A percentile compares a stretch with the other conserved stretches of the same genome.
Evolutionary conservation across 2,797 vertebrate species (phyloP).

Genomic region (Huso huso): DNA sequence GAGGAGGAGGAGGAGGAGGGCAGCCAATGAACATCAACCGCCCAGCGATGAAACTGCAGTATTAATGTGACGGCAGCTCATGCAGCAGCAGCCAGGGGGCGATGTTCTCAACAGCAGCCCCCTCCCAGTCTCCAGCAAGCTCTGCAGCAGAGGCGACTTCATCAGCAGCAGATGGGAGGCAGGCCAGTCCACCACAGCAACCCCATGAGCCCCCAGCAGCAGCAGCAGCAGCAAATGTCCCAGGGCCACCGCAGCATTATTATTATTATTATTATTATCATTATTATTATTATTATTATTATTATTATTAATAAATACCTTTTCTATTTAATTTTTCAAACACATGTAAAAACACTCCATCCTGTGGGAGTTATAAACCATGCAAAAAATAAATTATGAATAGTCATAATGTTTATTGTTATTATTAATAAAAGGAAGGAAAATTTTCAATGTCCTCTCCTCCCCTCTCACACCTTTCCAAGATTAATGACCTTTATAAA

Average conservation of each 20-base stretch:
- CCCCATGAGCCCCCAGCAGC: conserved; percentile 87
- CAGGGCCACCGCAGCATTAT: conserved; percentile 76
- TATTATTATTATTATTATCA: conserved; percentile 51
- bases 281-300: too few relatives aligned
- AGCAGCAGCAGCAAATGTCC: conserved; percentile 59
- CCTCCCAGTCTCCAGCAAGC: too few relatives aligned
- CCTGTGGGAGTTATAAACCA: conserved; percentile 69
- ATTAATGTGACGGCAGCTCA: conserved; percentile 72
- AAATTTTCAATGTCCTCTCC: neutral
- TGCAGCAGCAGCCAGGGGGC: conserved; percentile 54
- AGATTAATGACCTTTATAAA: conserved; percentile 12
- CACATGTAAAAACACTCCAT: conserved; percentile 68
- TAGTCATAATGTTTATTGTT: conserved; percentile 35
- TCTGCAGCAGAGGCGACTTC: conserved; percentile 74
- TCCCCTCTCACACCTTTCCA: too few relatives aligned
- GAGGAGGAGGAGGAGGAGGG: neutral
- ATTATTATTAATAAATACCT: too few relatives aligned
- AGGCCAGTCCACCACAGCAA: conserved; percentile 77
- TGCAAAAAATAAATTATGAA: conserved; percentile 48
- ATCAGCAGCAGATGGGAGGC: conserved; percentile 77
- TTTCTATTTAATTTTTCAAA: conserved; percentile 87
- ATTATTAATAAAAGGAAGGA: conserved; percentile 28
- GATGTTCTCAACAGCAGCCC: conserved; percentile 51
- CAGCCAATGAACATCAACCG: conserved; percentile 78
- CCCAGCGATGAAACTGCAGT: conserved; percentile 65